These are phyloP conservation scores for Odocoileus virginianus DNA, from an alignment of 2,113 vertebrate species.

Conservation along the genomic window DNA sequence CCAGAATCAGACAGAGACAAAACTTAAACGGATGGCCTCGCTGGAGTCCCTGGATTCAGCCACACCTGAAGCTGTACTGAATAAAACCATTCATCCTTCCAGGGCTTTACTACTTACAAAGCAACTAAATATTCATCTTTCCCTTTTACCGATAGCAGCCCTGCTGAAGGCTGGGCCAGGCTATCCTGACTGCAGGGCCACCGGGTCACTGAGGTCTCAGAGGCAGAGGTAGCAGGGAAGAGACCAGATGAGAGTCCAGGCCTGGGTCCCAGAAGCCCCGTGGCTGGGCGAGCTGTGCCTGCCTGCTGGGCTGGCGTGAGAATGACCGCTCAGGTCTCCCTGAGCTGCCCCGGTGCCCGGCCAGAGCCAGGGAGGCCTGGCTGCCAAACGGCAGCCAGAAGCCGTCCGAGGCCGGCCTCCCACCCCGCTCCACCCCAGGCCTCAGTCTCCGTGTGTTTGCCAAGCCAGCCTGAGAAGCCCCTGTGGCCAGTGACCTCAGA, in stretches of 20 bases:
- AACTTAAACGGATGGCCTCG: rapidly evolving
- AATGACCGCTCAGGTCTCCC: not conserved
- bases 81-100: not conserved
- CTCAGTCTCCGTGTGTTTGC: not conserved
- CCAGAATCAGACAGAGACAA: not conserved
- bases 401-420: rapidly evolving
- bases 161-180: not conserved
- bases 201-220: not conserved
- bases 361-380: not conserved
- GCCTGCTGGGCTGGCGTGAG: not conserved
- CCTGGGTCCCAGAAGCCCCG: not conserved
- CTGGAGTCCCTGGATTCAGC: not conserved
- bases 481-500: not conserved
- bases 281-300: not conserved
- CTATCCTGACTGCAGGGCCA: not conserved
- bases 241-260: not conserved
- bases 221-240: not conserved
- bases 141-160: not conserved
- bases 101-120: not conserved
- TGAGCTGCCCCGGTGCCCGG: not conserved
- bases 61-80: not conserved
- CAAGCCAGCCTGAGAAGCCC: not conserved
- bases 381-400: not conserved
- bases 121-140: rapidly evolving
- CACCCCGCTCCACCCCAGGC: rapidly evolving